A percentile compares a stretch with the other conserved stretches of the same genome.
phyloP scores from a whole-genome alignment of 2,113 vertebrate genomes.

The Aptenodytes forsteri region DNA sequence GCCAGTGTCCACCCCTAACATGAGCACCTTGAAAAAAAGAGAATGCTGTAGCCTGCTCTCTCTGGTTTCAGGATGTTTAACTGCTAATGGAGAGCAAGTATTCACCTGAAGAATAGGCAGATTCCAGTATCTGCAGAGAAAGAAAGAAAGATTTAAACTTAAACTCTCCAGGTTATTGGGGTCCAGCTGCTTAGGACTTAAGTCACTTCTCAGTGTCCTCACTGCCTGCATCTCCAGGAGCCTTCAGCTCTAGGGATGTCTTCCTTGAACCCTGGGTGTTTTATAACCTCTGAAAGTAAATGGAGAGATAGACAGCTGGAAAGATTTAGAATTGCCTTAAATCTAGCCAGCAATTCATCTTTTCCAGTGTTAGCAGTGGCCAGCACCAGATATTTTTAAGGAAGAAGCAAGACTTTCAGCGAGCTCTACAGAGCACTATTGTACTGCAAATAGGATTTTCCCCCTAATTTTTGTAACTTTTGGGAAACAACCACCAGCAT shows the following conservation, averaged over 20 bases:
- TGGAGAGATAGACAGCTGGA: background rate
- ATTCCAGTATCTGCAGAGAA: background rate
- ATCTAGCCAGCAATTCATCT: background rate
- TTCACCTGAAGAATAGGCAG: background rate
- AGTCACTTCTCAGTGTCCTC: background rate
- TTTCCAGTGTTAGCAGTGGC: background rate
- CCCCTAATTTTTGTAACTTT: background rate
- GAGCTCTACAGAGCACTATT: background rate
- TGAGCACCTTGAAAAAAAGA: background rate
- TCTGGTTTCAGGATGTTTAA: background rate
- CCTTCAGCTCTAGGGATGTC: background rate
- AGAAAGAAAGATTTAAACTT: background rate
- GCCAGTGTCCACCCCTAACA: no score
- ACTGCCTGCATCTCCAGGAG: background rate
- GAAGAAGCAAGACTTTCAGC: background rate
- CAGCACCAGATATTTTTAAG: background rate
- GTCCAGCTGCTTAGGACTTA: background rate
- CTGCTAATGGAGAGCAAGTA: background rate
- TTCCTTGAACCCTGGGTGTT: background rate
- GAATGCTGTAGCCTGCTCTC: background rate
- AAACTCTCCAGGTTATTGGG: background rate
- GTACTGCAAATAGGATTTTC: background rate
- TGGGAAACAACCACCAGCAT: accelerated
- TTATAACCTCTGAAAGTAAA: background rate
- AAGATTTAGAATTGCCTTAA: background rate